Evolutionary conservation across 2,888 invertebrate species (phyloP), one percentile per base, ranked within the genome.

Genomic region (Pemphredon lugubris): DNA sequence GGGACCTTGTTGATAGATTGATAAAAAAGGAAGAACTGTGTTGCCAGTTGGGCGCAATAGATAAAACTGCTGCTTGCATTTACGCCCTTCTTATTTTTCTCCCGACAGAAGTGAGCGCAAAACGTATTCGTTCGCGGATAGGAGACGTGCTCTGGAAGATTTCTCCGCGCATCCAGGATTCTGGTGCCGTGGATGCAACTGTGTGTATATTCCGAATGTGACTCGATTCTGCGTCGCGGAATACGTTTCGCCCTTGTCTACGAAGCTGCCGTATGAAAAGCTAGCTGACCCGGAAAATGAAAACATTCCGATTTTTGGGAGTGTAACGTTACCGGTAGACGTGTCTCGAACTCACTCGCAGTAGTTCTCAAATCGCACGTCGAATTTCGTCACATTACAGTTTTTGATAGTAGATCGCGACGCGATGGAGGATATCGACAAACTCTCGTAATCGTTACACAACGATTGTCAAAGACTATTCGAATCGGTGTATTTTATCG

Each of bases 121-220:
- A 39, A 44, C 58, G 54, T 68, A 59, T 68, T 70, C 69, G 59
- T 70, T 68, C 53, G 54, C 68, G 9, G 69, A 68, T 70, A 67
- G 54, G 39, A 54, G 44, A 70, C 69, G 59, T 48, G 69, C 59
- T 42, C 30, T 11, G 54, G 48, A 70, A 67, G 59, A 70, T 70
- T 70, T 69, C 59, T 70, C 69, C 59, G 30, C 42, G 23, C 32
- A 37, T 47, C 53, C 42, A 18, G 16, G 45, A 26, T 39, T 11
- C 14, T 39, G 39, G 50, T 42, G n/a, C 39, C 34, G 23, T 9
- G n/a, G 9, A 45, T 51, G 40, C 58, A n/a, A n/a, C n/a, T n/a
- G n/a, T n/a, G n/a, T n/a, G 42, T 59, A 59, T 48, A 54, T 54
- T 59, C 48, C 26, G 66, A 59, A 67, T 53, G 40, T 54, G 34